Base-by-base conservation (phyloP, 2,113 vertebrate genomes). In the Anser cygnoides region DNA sequence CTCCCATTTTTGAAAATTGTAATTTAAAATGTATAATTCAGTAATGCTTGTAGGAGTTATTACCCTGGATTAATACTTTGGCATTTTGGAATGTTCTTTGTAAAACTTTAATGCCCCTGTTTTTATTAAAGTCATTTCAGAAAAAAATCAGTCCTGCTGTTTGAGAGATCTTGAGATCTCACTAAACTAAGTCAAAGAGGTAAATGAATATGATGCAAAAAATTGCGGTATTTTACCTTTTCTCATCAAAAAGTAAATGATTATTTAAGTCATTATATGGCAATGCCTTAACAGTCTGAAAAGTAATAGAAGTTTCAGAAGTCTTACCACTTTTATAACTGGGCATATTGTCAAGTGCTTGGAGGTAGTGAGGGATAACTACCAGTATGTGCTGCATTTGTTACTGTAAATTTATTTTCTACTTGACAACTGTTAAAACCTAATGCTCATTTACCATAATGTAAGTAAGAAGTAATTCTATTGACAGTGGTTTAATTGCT, bases 21-120 rank as follows among this genome's bases (percentile, higher is more conserved):
- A 93, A 95, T 96, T 94, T 96, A 91, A 97, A 90, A 92, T 66
- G 28, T 87, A 71, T 96, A 86, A 92, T 93, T 92, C 82, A 90
- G 72, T 90, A 71, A 92, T 86, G n/a, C 71, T 88, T 90, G 82
- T 55, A 88, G 73, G n/a, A 90, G 14, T 83, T 92, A 94, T 95
- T 94, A 88, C 7, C 31, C 57, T 93, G 85, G 84, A 90, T 95
- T 93, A 96, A 93, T 88, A 77, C 72, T 70, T 90, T 2, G 25
- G 37, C 54, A 83, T 83, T 96, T 97, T 86, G 88, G 67, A 93
- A 91, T 80, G 46, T 79, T 83, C 44, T 0, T 5, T 83, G 57
- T 94, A 71, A 87, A 95, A 93, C 11, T 95, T 95, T 82, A 85
- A 95, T 70, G 65, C 17, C 50, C 85, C 89, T 93, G 89, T 84